Conservation (phyloP, 2,888 invertebrate species). For the Hybos culiciformis region DNA sequence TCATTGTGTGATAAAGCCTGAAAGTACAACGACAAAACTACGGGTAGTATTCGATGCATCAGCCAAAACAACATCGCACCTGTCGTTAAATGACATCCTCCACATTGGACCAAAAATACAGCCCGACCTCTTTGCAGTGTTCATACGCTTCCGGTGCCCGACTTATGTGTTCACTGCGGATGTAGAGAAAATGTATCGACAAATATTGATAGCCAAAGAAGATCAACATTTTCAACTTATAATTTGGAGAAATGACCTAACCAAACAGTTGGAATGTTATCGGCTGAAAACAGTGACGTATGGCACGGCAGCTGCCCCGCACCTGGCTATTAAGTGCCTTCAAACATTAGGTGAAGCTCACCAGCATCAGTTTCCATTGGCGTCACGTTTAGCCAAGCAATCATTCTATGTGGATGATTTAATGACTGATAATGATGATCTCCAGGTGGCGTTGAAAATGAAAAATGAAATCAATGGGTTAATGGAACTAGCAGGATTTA, state of each 20-base stretch:
- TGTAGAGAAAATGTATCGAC: too few relatives aligned
- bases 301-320: conserved; percentile 16
- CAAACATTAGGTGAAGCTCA: conserved; percentile 12
- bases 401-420: conserved; percentile 17
- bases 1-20: too few relatives aligned
- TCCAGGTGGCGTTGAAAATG: conserved; percentile 9
- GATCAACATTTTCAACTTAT: conserved; percentile 15
- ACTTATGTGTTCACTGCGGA: conserved; percentile 16
- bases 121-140: too few relatives aligned
- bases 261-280: conserved; percentile 4
- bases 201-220: too few relatives aligned
- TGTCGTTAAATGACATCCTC: conserved; percentile 3
- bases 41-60: too few relatives aligned
- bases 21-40: too few relatives aligned
- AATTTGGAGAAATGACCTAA: conserved; percentile 12
- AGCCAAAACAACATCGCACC: not conserved
- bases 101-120: not conserved
- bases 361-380: conserved; percentile 9
- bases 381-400: conserved; percentile 7
- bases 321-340: conserved; percentile 14
- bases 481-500: conserved; percentile 8
- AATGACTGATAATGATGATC: conserved; percentile 12
- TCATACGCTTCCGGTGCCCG: not conserved
- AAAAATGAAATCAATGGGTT: conserved; percentile 8
- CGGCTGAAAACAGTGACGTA: conserved; percentile 13